Conservation (phyloP, 2,797 vertebrate species). For the Gymnocypris eckloni region DNA sequence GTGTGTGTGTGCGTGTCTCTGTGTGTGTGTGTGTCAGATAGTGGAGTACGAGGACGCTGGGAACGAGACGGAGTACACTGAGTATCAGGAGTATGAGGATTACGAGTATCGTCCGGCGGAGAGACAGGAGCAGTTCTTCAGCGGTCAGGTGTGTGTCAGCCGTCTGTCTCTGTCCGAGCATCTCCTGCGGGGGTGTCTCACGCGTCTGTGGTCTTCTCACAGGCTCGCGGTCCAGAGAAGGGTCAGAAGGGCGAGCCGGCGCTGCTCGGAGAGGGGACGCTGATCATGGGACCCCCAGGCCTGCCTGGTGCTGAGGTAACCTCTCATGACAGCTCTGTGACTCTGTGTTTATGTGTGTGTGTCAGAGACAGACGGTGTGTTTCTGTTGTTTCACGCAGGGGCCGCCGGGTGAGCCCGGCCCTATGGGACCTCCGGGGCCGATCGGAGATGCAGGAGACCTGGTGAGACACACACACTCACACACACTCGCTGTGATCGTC, state of each 20-base stretch:
- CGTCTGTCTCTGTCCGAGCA: not conserved
- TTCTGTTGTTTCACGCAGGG: conserved; percentile 68
- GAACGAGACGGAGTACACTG: conserved; percentile 76
- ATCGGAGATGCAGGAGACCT: conserved; percentile 84
- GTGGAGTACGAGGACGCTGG: conserved; percentile 78
- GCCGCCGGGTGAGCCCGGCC: conserved; percentile 82
- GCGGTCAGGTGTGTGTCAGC: conserved; percentile 63
- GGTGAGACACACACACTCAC: conserved; percentile 64
- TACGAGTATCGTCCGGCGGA: conserved; percentile 75
- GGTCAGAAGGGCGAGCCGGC: conserved; percentile 87
- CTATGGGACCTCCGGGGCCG: conserved; percentile 79
- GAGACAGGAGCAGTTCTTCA: conserved; percentile 63
- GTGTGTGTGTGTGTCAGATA: conserved; percentile 60
- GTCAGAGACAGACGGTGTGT: not conserved
- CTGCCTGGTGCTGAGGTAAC: conserved; percentile 74
- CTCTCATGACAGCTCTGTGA: no score
- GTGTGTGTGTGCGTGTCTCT: not conserved
- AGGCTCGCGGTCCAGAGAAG: conserved; percentile 73
- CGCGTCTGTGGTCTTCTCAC: not conserved
- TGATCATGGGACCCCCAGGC: conserved; percentile 75
- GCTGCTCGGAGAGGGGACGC: conserved; percentile 78
- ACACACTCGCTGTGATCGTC: not conserved
- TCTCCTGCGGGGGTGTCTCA: not conserved
- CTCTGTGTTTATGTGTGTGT: not conserved
- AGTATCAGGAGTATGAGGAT: conserved; percentile 77